Base-by-base conservation (phyloP, 2,113 vertebrate genomes). In the Coregonus clupeaformis region DNA sequence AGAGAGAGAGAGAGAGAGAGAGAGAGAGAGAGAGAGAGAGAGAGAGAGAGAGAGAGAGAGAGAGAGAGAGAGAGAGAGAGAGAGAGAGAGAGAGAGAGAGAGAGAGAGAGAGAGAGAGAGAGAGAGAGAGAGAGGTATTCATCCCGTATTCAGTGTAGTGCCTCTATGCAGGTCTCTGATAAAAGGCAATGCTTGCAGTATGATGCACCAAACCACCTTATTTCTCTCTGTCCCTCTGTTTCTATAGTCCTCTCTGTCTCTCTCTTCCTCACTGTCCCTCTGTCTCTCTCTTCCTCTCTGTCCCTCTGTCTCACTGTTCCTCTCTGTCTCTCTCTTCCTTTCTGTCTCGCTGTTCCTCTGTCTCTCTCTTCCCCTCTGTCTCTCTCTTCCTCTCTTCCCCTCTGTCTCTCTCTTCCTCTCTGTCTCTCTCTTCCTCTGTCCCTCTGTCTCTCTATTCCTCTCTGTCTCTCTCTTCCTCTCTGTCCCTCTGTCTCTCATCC, bases 131-230 rank as follows among this genome's bases (percentile, higher is more conserved):
- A 74, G 77, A 76, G 75, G 78, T 71, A 73, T 81, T 81, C 87
- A 92, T 90, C 87, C 87, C 85, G 90, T 88, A 90, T 92, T 91
- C 92, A 82, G 85, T 78, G 87, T 84, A 83, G 87, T n/a, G 69
- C 84, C 84, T 91, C 80, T 80, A 88, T 92, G 90, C 89, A 90
- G 91, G 85, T 85, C 84, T 85, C 85, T 67, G 14, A 49, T 49
- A 12, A 82, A 83, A 79, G 77, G 85, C 85, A 89, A 75, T 76
- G 83, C 74, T 82, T 80, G 76, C 84, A 88, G 85, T 86, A 81
- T 80, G 86, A 86, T 87, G 83, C 79, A 7, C 82, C 79, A 77
- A 80, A n/a, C n/a, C n/a, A 59, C 57, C 20, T 49, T 47, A 7
- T 16, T 3, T 16, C 57, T 59, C n/a, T 59, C 57, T 7, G 0